phyloP scores from a whole-genome alignment of 2,888 invertebrate species.

The Nymphalis urticae region DNA sequence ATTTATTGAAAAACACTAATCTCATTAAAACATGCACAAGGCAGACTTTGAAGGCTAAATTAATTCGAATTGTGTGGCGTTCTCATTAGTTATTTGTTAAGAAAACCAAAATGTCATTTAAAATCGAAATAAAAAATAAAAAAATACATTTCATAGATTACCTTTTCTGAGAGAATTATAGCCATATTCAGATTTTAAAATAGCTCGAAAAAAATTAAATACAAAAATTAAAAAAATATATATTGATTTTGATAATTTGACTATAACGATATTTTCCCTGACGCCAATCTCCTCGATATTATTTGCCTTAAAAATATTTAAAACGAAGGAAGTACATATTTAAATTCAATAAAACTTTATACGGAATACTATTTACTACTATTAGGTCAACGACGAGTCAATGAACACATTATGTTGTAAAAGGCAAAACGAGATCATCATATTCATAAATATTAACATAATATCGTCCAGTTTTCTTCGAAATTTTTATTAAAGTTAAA shows the following conservation, averaged over 20 bases:
- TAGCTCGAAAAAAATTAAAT: too few species aligned
- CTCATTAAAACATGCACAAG: neutral
- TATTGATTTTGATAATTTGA: too few species aligned
- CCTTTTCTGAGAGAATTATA: too few species aligned
- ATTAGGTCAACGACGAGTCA: constrained; percentile 38
- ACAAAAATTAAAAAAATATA: too few species aligned
- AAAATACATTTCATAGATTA: too few species aligned
- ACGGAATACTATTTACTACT: neutral
- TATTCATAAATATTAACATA: constrained; percentile 39
- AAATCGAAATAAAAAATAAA: too few species aligned
- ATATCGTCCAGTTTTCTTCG: constrained; percentile 37
- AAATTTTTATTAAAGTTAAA: too few species aligned
- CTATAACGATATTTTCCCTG: too few species aligned
- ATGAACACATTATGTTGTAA: constrained; percentile 46
- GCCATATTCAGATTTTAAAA: too few species aligned
- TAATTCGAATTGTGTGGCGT: neutral
- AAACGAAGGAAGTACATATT: too few species aligned
- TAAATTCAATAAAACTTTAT: neutral
- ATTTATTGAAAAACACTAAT: constrained; percentile 13
- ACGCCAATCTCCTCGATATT: too few species aligned
- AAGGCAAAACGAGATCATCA: constrained; percentile 45
- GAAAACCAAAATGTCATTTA: neutral
- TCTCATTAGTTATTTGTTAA: neutral
- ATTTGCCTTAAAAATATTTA: too few species aligned
- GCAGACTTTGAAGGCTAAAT: neutral